Evolutionary conservation across 2,888 invertebrate species (phyloP).

Genomic region (Yponomeuta evonymella): DNA sequence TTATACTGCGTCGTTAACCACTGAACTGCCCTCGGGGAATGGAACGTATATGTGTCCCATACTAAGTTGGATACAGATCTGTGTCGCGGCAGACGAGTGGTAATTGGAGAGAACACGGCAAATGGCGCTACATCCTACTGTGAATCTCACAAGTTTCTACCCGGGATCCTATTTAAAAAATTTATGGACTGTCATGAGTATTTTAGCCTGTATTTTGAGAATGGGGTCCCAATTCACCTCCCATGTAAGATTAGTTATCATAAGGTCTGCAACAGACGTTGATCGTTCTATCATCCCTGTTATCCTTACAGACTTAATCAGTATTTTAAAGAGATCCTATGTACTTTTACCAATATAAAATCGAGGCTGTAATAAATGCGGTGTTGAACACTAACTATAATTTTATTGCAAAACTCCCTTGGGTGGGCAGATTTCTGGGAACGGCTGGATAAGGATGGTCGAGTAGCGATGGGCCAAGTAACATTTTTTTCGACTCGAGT

Average conservation of each 20-base stretch:
- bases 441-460: too few relatives aligned
- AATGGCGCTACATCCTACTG: constrained; percentile 12
- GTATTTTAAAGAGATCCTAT: constrained; percentile 57
- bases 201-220: not conserved
- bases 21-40: too few relatives aligned
- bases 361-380: constrained; percentile 62
- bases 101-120: constrained; percentile 14
- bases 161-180: not conserved
- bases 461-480: too few relatives aligned
- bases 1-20: not conserved
- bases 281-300: not conserved
- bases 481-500: too few relatives aligned
- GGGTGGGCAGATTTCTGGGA: too few relatives aligned
- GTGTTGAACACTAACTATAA: constrained; percentile 29
- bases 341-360: constrained; percentile 28
- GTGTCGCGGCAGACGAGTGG: too few relatives aligned
- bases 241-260: constrained; percentile 10
- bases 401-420: constrained; percentile 30
- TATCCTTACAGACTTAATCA: constrained; percentile 31
- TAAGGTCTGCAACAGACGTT: constrained; percentile 9
- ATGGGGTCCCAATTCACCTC: not conserved
- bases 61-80: too few relatives aligned
- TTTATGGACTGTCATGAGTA: not conserved
- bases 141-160: constrained; percentile 23
- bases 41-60: too few relatives aligned